Conservation (phyloP, 2,113 vertebrate genomes). For the Urocolius indicus region DNA sequence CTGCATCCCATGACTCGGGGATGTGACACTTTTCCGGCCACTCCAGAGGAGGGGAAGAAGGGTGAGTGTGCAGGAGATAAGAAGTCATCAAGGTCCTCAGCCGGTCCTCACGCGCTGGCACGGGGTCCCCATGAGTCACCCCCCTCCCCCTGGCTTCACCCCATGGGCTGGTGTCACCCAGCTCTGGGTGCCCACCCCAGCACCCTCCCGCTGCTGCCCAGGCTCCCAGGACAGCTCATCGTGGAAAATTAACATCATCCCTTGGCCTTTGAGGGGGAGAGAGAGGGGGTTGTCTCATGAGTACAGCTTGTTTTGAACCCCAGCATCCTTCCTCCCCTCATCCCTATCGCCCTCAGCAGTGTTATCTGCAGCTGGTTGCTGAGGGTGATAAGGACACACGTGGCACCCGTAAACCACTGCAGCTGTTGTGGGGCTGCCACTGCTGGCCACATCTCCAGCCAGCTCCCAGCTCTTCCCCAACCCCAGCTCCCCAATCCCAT, state of each 20-base stretch:
- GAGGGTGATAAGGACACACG: background rate
- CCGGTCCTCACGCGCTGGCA: background rate
- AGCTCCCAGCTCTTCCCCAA: background rate
- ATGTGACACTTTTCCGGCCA: slow-evolving; percentile 14
- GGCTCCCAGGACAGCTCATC: background rate
- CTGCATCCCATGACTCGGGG: background rate
- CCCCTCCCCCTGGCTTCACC: no score
- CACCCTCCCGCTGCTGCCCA: rapidly evolving
- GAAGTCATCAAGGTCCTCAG: background rate
- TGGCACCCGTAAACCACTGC: rapidly evolving
- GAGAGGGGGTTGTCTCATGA: background rate
- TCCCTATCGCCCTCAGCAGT: background rate
- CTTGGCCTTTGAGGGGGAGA: rapidly evolving
- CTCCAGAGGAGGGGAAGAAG: background rate
- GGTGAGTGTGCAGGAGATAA: background rate
- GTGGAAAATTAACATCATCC: background rate
- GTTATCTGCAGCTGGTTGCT: background rate
- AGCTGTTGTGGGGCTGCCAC: rapidly evolving
- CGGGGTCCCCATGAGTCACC: slow-evolving; percentile 50
- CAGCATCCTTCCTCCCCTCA: rapidly evolving
- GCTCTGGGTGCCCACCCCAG: background rate
- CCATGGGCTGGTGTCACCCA: background rate
- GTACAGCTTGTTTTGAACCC: rapidly evolving
- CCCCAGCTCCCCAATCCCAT: background rate
- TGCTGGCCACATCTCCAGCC: background rate